These are phyloP conservation scores for Onchidella celtica DNA, from an alignment of 2,888 invertebrate species.

Conservation along the genomic window DNA sequence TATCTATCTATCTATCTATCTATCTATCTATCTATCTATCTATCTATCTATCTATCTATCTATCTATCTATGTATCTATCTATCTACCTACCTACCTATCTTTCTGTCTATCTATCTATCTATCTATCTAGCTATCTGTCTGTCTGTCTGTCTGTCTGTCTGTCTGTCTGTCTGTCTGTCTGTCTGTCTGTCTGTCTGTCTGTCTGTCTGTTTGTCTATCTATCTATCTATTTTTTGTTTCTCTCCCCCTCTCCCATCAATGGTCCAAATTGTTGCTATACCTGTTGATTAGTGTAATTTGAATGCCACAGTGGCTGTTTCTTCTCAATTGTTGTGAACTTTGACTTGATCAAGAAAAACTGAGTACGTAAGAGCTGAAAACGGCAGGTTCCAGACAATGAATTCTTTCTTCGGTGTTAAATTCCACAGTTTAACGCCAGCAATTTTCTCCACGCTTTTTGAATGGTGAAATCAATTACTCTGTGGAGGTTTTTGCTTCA, in stretches of 20 bases:
- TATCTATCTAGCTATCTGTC: not conserved
- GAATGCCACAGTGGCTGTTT: no score
- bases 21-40: not conserved
- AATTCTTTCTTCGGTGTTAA: not conserved
- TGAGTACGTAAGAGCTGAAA: no score
- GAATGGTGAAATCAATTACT: no score
- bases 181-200: not conserved
- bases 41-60: not conserved
- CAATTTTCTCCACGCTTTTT: not conserved
- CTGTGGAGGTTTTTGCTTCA: no score
- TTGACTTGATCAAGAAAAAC: no score
- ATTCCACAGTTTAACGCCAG: not conserved
- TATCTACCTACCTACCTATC: not conserved
- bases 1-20: not conserved
- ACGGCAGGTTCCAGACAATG: no score
- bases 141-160: not conserved
- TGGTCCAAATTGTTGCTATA: no score
- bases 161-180: not conserved
- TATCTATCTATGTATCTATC: not conserved
- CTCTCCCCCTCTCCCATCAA: not conserved
- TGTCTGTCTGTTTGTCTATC: no score
- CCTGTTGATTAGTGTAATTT: no score
- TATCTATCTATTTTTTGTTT: no score
- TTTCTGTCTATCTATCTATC: not conserved
- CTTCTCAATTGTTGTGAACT: no score